Conservation (phyloP, 2,888 invertebrate genomes). For the Cosmorhoe ocellata region DNA sequence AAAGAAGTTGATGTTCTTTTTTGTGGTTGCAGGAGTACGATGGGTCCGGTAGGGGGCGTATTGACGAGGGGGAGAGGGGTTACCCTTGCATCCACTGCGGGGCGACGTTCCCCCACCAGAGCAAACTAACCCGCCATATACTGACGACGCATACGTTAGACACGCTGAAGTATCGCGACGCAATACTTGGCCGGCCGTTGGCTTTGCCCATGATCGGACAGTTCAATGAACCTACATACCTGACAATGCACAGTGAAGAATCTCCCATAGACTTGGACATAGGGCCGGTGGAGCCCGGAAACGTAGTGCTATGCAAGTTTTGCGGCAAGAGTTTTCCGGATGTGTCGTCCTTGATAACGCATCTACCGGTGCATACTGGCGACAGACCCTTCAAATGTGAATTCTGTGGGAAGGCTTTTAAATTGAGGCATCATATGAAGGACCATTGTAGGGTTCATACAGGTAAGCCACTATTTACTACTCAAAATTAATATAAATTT, state of each 20-base stretch:
- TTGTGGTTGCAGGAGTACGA: slow-evolving; percentile 95
- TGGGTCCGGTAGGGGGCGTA: slow-evolving; percentile 84
- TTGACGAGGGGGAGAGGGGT: slow-evolving; percentile 78
- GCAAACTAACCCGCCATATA: slow-evolving; percentile 94
- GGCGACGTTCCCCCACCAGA: slow-evolving; percentile 93
- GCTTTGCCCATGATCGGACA: slow-evolving; percentile 71
- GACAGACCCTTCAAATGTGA: slow-evolving; percentile 96
- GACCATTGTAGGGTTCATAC: slow-evolving; percentile 97
- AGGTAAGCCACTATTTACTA: slow-evolving; percentile 74
- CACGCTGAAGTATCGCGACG: slow-evolving; percentile 93
- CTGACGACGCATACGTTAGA: slow-evolving; percentile 94
- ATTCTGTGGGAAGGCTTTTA: slow-evolving; percentile 96
- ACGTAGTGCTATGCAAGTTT: slow-evolving; percentile 94
- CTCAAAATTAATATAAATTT: neutral
- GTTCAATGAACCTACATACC: slow-evolving; percentile 74
- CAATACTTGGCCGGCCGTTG: slow-evolving; percentile 71
- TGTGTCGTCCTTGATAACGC: slow-evolving; percentile 92
- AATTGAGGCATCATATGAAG: slow-evolving; percentile 96
- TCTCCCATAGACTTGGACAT: slow-evolving; percentile 83
- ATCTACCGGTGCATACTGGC: slow-evolving; percentile 94
- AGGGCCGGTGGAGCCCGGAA: slow-evolving; percentile 85
- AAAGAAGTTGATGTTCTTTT: slow-evolving; percentile 95
- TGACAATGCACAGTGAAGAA: slow-evolving; percentile 80
- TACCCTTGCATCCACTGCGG: slow-evolving; percentile 96
- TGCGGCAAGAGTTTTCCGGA: slow-evolving; percentile 96